Conservation (phyloP, 2,888 invertebrate species). For the Orthonevra nobilis region DNA sequence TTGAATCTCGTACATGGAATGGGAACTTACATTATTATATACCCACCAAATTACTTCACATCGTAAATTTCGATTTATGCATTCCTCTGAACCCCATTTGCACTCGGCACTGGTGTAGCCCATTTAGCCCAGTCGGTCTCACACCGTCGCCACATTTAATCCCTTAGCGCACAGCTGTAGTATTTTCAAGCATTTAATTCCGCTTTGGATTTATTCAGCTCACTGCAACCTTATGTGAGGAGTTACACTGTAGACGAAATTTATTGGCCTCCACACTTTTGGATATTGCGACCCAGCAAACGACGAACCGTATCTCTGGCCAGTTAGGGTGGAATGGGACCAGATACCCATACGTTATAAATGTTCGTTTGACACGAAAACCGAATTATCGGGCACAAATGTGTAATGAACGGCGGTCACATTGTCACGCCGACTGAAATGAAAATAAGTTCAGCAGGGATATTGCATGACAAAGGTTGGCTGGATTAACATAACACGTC, state of each 20-base stretch:
- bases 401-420: slow-evolving; percentile 11
- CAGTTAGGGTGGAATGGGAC: slow-evolving; percentile 17
- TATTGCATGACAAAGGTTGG: slow-evolving; percentile 14
- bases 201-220: slow-evolving; percentile 38
- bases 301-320: background rate
- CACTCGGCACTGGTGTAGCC: background rate
- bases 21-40: slow-evolving; percentile 5
- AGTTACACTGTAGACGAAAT: slow-evolving; percentile 29
- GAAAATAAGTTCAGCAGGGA: slow-evolving; percentile 19
- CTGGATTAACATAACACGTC: slow-evolving; percentile 51
- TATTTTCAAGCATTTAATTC: slow-evolving; percentile 45
- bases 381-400: slow-evolving; percentile 33
- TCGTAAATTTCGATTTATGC: slow-evolving; percentile 57
- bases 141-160: too few species aligned
- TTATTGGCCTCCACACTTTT: slow-evolving; percentile 11
- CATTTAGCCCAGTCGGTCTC: background rate
- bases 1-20: too few species aligned
- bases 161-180: slow-evolving; percentile 38
- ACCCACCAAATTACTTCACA: slow-evolving; percentile 32
- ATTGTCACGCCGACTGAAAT: slow-evolving; percentile 32
- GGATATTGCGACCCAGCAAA: background rate
- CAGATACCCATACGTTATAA: slow-evolving; percentile 47
- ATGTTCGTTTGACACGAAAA: slow-evolving; percentile 60
- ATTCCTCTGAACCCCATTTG: slow-evolving; percentile 23
- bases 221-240: background rate